These are phyloP conservation scores for Semnornis frantzii DNA, from an alignment of 2,113 vertebrate species.

Conservation along the genomic window DNA sequence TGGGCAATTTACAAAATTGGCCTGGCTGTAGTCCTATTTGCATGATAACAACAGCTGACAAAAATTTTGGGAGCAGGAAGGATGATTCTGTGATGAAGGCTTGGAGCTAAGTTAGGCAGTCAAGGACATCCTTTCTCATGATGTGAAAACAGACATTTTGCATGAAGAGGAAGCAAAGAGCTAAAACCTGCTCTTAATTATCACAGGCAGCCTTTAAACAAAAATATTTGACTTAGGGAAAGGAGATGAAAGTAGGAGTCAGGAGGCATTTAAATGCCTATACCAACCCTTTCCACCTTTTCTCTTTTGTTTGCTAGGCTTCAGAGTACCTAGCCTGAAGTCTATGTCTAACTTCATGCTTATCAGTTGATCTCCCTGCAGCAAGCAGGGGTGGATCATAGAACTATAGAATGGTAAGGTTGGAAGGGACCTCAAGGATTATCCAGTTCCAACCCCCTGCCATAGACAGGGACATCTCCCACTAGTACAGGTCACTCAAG, in stretches of 20 bases:
- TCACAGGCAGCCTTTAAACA: neutral
- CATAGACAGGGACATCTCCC: no score
- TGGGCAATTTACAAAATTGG: constrained; percentile 40
- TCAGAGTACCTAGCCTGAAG: rapidly evolving
- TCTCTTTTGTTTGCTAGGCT: neutral
- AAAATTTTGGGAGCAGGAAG: constrained; percentile 9
- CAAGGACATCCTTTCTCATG: neutral
- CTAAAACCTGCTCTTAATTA: neutral
- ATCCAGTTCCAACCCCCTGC: no score
- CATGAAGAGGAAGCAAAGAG: neutral
- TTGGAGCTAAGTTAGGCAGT: constrained; percentile 9
- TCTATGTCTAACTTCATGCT: rapidly evolving
- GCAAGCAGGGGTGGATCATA: neutral
- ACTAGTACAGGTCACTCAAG: no score
- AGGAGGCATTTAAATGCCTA: neutral
- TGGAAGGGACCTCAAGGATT: no score
- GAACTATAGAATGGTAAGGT: no score
- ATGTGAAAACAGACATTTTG: neutral
- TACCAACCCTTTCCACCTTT: neutral
- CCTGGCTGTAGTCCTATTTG: constrained; percentile 36
- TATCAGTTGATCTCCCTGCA: neutral
- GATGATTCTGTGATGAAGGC: neutral
- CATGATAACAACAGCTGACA: constrained; percentile 51
- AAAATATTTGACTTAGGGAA: neutral
- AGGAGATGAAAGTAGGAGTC: neutral